Conservation (phyloP, 2,797 vertebrate species). For the Catamblyrhynchus diadema region DNA sequence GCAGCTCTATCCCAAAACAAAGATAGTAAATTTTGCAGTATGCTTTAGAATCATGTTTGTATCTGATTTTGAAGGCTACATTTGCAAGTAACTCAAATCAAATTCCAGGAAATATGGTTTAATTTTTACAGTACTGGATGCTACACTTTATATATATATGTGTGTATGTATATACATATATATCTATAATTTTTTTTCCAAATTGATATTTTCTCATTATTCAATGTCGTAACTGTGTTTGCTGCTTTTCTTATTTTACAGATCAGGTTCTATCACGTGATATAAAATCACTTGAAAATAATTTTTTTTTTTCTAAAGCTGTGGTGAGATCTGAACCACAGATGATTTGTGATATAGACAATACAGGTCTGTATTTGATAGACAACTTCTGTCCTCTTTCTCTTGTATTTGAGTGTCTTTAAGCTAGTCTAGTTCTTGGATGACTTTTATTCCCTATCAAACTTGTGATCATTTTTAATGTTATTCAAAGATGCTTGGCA, state of each 20-base stretch:
- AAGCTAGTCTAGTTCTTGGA: not conserved
- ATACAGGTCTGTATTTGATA: not conserved
- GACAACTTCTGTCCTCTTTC: not conserved
- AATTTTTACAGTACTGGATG: not conserved
- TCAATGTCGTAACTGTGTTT: not conserved
- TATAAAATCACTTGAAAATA: not conserved
- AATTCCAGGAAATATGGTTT: not conserved
- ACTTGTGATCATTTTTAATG: not conserved
- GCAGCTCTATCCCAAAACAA: not conserved
- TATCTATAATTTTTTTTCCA: fast-evolving
- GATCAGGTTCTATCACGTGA: not conserved
- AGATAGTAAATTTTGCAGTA: not conserved
- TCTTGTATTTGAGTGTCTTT: not conserved
- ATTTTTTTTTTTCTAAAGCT: not conserved
- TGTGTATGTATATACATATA: too few species aligned
- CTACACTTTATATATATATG: not conserved
- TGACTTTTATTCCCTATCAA: not conserved
- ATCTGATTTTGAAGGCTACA: not conserved
- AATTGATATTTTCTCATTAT: not conserved
- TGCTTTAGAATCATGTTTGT: not conserved
- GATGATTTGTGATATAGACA: not conserved
- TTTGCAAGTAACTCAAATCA: not conserved
- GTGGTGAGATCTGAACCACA: not conserved
- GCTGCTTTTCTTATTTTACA: not conserved
- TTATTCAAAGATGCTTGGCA: constrained; percentile 8